Conservation (phyloP, 2,797 vertebrate species). For the Phyllotis vaccarum region DNA sequence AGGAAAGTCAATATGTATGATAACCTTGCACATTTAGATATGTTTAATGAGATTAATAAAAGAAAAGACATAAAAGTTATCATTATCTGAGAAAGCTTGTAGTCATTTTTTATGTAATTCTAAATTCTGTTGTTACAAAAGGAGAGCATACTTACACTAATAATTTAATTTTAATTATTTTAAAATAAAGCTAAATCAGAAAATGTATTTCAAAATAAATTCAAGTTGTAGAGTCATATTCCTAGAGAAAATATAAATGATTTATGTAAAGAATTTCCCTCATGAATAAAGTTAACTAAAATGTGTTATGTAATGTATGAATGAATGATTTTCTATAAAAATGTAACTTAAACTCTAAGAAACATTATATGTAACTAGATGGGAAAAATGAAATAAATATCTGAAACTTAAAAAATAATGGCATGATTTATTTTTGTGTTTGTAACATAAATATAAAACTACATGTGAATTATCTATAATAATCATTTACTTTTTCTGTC, state of each 20-base stretch:
- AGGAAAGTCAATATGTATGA: not conserved
- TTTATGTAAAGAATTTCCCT: too few species aligned
- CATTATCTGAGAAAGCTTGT: not conserved
- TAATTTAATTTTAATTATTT: not conserved
- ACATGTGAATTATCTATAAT: not conserved
- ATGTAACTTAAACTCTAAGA: not conserved
- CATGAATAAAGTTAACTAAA: not conserved
- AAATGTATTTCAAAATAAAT: not conserved
- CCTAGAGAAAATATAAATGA: not conserved
- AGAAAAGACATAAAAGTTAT: not conserved
- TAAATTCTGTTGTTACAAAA: not conserved
- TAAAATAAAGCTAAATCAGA: not conserved
- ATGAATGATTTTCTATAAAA: not conserved
- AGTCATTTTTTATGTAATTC: not conserved
- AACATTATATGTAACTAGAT: not conserved
- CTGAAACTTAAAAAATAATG: not conserved
- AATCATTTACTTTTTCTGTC: not conserved
- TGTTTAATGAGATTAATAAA: not conserved
- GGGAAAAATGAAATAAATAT: not conserved
- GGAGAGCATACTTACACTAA: not conserved
- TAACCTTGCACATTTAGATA: not conserved
- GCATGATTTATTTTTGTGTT: not conserved
- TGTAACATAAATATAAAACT: not conserved
- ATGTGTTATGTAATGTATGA: not conserved
- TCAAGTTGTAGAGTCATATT: not conserved